Base-by-base conservation (phyloP, 2,797 vertebrate species). In the Orestias chungarensis region DNA sequence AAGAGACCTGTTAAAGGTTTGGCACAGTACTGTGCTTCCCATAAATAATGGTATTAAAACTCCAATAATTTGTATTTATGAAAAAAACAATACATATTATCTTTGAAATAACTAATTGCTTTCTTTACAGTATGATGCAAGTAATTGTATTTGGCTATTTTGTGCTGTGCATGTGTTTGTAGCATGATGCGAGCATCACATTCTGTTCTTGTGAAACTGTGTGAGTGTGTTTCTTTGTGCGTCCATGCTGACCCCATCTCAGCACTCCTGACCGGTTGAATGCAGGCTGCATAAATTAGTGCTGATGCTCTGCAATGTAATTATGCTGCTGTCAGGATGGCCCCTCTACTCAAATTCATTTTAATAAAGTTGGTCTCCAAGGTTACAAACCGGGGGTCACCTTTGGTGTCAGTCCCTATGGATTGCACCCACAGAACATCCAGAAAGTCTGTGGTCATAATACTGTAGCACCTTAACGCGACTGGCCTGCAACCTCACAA, bases 331-430 rank as follows among this genome's bases (percentile, higher is more conserved):
- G 97, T 99, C 98, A 99, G 96, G 96, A 94, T 88, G 89, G 95
- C 95, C 96, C 96, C 96, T 95, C 96, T 95, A 95, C 96, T 95
- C 96, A 99, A 97, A 98, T 98, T 98, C 96, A 98, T 99, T 98
- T 98, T 98, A 98, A 99, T 99, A 99, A 98, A 98, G 95, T 97
- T 97, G 96, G 95, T 96, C 96, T 96, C 95, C 96, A 98, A 99
- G 97, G 98, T 98, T 96, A 98, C 95, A 94, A 94, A 94, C 95
- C 94, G 83, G 93, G 94, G 96, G 97, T 98, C 97, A 99, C 97
- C 96, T 98, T 98, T 93, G 91, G 94, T 98, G 97, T 97, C 96
- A 96, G 95, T 93, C 93, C 88, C 89, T 94, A 96, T 96, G 95
- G 96, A 95, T 94, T 93, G 88, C 91, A 86, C 86, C 92, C 92